Evolutionary conservation across 1,140 invertebrate genomes (phyloP), one percentile per base, ranked within the genome.

Genomic region (Lordiphosa clarofinis): DNA sequence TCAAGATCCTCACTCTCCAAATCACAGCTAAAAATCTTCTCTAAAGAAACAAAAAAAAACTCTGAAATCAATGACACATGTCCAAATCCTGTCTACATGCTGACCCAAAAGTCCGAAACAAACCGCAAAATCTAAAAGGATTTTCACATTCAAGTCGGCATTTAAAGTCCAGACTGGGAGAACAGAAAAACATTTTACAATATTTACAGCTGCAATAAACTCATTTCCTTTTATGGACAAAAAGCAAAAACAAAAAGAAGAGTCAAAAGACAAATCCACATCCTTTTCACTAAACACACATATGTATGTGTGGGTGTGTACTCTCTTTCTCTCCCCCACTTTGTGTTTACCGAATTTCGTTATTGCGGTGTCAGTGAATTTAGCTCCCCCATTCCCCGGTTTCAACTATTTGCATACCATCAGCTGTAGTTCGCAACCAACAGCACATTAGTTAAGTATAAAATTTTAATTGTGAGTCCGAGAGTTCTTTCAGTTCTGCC

Each of bases 131-230:
- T 56, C 71, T 68, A 67, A 69, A 53, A 74, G 65, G 71, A 74
- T 74, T 74, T 74, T 74, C 73, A 39, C 71, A 74, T 74, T 74
- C 54, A 54, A 69, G 71, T 59, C 55, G 54, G 74, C 71, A 74
- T 50, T 56, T 53, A 61, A 63, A 62, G 42, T 56, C 55, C 8
- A 19, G 39, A 47, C 48, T 19, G 28, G 21, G 21, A 28, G 19
- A 36, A 12, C 44, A 33, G 43, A 46, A 62, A 56, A 53, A 53
- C 70, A 69, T 56, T 75, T 56, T 75, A 65, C 56, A 75, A 74
- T 75, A 75, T 75, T 75, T 75, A 70, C 72, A 70, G 58, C 48
- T 57, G 60, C 66, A 70, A 75, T 75, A 75, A 75, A 75, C 72
- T 74, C 54, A 69, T 74, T 74, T 74, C 71, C 71, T 37, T 38